phyloP scores from a whole-genome alignment of 2,113 vertebrate genomes.

The Macrotis lagotis region DNA sequence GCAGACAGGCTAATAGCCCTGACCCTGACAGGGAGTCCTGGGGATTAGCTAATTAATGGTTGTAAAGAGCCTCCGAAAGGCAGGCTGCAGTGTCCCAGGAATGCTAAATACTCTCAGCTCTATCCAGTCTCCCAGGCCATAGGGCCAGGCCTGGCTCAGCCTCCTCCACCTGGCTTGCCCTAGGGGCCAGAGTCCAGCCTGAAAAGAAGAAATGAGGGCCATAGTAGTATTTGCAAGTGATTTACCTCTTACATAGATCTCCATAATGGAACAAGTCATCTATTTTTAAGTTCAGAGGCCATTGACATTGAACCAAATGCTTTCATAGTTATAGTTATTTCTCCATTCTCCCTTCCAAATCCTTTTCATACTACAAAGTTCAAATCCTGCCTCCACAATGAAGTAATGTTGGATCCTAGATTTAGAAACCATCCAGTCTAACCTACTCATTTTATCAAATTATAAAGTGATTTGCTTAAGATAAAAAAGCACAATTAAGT shows the following conservation, averaged over 20 bases:
- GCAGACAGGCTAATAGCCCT: background rate
- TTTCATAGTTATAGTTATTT: background rate
- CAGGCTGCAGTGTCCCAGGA: background rate
- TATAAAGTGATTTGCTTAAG: background rate
- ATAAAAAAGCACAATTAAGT: background rate
- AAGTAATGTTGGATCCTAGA: background rate
- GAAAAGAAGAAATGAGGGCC: background rate
- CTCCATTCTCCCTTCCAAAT: slow-evolving; percentile 19
- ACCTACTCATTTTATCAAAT: background rate
- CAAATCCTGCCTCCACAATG: slow-evolving; percentile 32
- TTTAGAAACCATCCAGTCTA: background rate
- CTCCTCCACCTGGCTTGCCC: background rate
- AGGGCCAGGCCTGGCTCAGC: background rate
- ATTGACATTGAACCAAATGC: background rate
- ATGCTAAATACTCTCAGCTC: background rate
- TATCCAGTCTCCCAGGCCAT: background rate
- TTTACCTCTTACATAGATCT: background rate
- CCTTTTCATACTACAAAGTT: slow-evolving; percentile 20
- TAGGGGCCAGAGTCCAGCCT: background rate
- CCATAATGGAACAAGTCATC: background rate
- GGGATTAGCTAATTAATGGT: slow-evolving; percentile 14
- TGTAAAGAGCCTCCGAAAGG: slow-evolving; percentile 23
- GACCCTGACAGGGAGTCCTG: slow-evolving; percentile 31
- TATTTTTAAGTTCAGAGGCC: background rate
- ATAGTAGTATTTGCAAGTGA: background rate